Percentiles rank a stretch among this genome's conserved stretches.
phyloP scores from a whole-genome alignment of 2,797 vertebrate genomes.

The Petrocephalus schoutedeni region DNA sequence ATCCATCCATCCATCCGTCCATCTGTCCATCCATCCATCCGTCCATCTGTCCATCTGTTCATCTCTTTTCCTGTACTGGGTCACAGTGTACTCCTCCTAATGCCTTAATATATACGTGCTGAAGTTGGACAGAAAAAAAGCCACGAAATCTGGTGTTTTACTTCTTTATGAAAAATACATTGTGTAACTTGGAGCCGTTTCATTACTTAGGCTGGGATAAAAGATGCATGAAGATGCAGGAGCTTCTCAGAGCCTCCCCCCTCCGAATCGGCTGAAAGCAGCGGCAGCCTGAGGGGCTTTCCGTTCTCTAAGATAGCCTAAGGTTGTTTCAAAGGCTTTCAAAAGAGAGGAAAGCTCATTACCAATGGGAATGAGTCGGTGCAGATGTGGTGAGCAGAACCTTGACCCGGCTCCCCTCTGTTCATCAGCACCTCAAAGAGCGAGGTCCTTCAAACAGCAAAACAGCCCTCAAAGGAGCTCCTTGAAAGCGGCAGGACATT shows the following conservation, averaged over 20 bases:
- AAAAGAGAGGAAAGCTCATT: slow-evolving; percentile 60
- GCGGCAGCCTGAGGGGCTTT: slow-evolving; percentile 40
- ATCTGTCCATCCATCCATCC: too few species aligned
- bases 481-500: background rate
- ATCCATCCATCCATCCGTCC: too few species aligned
- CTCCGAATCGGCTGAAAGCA: slow-evolving; percentile 50
- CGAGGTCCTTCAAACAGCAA: slow-evolving; percentile 17
- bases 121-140: background rate
- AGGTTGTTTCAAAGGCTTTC: slow-evolving; percentile 48
- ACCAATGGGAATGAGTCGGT: slow-evolving; percentile 54
- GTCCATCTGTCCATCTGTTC: too few species aligned
- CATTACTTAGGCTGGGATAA: slow-evolving; percentile 40
- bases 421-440: slow-evolving; percentile 30
- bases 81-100: background rate
- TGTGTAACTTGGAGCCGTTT: slow-evolving; percentile 43
- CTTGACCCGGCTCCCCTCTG: slow-evolving; percentile 48
- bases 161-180: slow-evolving; percentile 39
- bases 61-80: background rate
- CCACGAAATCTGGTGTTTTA: background rate
- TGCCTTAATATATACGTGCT: background rate
- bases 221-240: slow-evolving; percentile 53
- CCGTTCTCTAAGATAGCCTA: slow-evolving; percentile 48
- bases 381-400: slow-evolving; percentile 46
- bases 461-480: background rate
- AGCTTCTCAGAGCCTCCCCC: slow-evolving; percentile 41